phyloP scores from a whole-genome alignment of 2,113 vertebrate species.

The Perca flavescens region DNA sequence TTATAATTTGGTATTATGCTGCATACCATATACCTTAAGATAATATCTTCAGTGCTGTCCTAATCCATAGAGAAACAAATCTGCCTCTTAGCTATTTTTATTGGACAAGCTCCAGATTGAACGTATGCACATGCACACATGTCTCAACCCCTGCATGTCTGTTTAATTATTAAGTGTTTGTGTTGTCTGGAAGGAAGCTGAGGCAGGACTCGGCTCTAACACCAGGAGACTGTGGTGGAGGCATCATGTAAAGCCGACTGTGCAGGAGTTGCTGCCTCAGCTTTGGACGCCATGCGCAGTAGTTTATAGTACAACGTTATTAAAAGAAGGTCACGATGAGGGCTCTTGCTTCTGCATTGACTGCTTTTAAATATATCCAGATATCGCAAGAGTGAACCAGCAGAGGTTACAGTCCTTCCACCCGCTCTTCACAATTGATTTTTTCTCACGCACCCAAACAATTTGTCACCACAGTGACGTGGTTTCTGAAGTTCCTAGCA shows the following conservation, averaged over 20 bases:
- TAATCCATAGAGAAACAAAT: background rate
- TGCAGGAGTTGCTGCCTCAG: background rate
- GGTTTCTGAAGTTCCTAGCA: slow-evolving; percentile 25
- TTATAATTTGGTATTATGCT: no score
- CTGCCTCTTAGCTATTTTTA: background rate
- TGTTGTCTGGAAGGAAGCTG: slow-evolving; percentile 33
- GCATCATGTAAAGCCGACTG: background rate
- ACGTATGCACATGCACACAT: background rate
- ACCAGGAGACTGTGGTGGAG: slow-evolving; percentile 17
- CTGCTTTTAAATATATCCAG: background rate
- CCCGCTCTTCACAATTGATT: background rate
- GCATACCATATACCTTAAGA: no score
- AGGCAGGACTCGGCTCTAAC: background rate
- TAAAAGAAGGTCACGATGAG: background rate
- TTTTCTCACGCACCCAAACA: slow-evolving; percentile 20
- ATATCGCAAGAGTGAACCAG: background rate
- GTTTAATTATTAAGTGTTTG: slow-evolving; percentile 49
- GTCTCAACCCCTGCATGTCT: slow-evolving; percentile 22
- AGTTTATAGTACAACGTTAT: background rate
- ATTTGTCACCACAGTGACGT: slow-evolving; percentile 10
- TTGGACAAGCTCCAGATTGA: background rate
- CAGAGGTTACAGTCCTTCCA: background rate
- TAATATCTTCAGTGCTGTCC: background rate
- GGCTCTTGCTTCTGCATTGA: background rate
- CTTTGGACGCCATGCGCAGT: background rate